Evolutionary conservation across 1,140 invertebrate genomes (phyloP), one percentile per base, ranked within the genome.

Genomic region (Heliconius hewitsoni): DNA sequence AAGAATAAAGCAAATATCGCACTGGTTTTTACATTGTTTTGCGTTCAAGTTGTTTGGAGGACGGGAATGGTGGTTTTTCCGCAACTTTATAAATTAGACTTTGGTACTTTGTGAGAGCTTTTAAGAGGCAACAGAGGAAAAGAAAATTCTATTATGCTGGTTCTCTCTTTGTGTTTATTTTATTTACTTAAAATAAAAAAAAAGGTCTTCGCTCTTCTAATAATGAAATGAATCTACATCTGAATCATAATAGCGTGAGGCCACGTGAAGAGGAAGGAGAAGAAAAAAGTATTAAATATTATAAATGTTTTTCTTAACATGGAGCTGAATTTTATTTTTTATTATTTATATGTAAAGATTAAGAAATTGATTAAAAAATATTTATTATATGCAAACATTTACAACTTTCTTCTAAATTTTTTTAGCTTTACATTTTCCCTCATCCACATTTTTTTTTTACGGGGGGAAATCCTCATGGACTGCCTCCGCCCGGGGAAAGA

Each of bases 11-110:
- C 57, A 73, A 73, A 52, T 76, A 79, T 80, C 52, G 52, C 37
- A 57, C 70, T 73, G 73, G 74, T 80, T 80, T 73, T 73, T 50
- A 50, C 70, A 80, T 76, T 80, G 70, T 80, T 80, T 76, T 75
- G 52, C 76, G 71, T 55, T 80, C 52, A 76, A 80, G 74, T 76
- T 73, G 74, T 73, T 72, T 74, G 66, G 46, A 74, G 74, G 70
- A 74, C 78, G 74, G 46, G 55, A 70, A 46, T 71, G 52, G 71
- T 80, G 75, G 74, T 80, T 80, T 72, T 75, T 72, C 74, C 52
- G 70, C 74, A 80, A 80, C 74, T 80, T 80, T 80, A 80, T 80
- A 80, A 80, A 80, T 80, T 80, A 77, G 79, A 80, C 79, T 80
- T 80, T 74, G 79, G 79, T 80, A 80, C 79, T 80, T 80, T 77